Evolutionary conservation across 2,888 invertebrate genomes (phyloP).

Genomic region (Latrodectus hesperus): DNA sequence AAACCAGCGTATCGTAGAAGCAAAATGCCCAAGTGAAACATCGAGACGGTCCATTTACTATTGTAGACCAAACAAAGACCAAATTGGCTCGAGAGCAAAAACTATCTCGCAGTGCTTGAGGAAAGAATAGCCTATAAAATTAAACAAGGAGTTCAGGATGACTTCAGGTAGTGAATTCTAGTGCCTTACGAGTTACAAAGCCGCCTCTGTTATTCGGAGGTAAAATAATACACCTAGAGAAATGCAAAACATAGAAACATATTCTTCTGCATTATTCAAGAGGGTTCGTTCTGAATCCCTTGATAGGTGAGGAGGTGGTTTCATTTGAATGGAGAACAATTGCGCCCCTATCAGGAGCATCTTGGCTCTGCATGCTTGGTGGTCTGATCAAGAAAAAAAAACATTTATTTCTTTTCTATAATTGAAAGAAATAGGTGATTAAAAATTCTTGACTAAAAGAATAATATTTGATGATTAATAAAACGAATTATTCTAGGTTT

Average conservation of each 20-base stretch:
- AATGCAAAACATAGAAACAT: background rate
- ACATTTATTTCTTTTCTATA: background rate
- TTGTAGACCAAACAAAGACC: constrained; percentile 1
- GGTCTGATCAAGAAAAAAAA: background rate
- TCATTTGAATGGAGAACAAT: background rate
- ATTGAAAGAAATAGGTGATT: background rate
- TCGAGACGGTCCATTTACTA: background rate
- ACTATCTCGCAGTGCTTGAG: too few species aligned
- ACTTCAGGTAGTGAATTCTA: too few species aligned
- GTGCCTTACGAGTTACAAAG: too few species aligned
- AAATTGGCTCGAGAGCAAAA: background rate
- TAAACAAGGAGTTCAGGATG: too few species aligned
- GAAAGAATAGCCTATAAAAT: too few species aligned
- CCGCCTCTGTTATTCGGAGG: background rate
- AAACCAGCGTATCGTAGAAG: too few species aligned
- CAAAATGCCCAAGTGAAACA: background rate
- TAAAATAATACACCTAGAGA: background rate
- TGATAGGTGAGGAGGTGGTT: background rate
- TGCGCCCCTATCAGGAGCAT: background rate
- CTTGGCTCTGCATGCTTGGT: background rate
- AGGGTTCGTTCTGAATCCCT: background rate
- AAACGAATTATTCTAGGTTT: too few species aligned
- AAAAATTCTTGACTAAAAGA: background rate
- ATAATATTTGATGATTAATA: too few species aligned
- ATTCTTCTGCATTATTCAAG: background rate